Percentiles rank a stretch among this genome's conserved stretches.
phyloP scores from a whole-genome alignment of 2,888 invertebrate genomes.

The Adelphocoris suturalis region DNA sequence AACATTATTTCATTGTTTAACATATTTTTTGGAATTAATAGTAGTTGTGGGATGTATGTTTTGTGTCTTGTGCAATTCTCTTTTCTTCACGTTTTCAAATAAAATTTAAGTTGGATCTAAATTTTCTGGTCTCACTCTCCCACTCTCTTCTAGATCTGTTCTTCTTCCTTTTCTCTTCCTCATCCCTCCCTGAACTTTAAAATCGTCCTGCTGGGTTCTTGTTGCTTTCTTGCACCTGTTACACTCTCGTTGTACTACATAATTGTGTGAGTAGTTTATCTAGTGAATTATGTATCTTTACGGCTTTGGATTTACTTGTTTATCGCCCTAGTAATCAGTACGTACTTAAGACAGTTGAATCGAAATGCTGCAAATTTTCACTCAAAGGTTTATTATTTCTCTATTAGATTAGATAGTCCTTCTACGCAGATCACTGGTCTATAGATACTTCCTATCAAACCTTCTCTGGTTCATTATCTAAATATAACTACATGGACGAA shows the following conservation, averaged over 20 bases:
- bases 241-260: too few relatives aligned
- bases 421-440: too few relatives aligned
- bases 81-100: slow-evolving; percentile 18
- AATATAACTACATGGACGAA: too few relatives aligned
- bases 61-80: background rate
- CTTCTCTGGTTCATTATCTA: too few relatives aligned
- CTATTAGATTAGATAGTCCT: too few relatives aligned
- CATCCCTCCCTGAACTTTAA: background rate
- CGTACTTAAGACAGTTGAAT: too few relatives aligned
- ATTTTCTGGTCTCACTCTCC: background rate
- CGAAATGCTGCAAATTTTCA: too few relatives aligned
- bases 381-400: too few relatives aligned
- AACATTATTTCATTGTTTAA: background rate
- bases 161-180: background rate
- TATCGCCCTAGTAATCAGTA: too few relatives aligned
- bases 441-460: too few relatives aligned
- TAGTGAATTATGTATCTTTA: background rate
- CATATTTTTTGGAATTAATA: background rate
- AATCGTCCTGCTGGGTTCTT: background rate
- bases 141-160: background rate
- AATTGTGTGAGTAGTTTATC: background rate
- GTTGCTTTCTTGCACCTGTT: background rate
- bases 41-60: background rate
- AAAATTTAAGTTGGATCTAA: background rate
- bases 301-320: too few relatives aligned